These are phyloP conservation scores for Mirza zaza DNA, from an alignment of 2,113 vertebrate genomes.

Conservation along the genomic window DNA sequence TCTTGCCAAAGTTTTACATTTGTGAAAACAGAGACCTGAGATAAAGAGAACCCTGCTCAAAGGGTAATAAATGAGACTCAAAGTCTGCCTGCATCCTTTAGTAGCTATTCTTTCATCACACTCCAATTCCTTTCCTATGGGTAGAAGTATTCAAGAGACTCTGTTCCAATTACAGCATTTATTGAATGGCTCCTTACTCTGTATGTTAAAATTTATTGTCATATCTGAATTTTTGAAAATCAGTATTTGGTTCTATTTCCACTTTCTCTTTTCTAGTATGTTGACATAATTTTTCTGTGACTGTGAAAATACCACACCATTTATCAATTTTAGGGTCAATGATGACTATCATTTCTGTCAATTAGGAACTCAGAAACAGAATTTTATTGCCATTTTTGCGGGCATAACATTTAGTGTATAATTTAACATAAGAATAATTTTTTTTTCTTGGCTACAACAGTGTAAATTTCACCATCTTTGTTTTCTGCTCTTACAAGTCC, in stretches of 20 bases:
- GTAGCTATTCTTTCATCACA: not conserved
- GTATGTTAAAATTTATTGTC: constrained; percentile 11
- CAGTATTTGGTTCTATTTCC: not conserved
- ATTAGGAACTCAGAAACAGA: not conserved
- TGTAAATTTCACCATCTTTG: not conserved
- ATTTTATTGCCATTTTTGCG: not conserved
- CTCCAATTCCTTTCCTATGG: not conserved
- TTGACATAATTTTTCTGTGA: not conserved
- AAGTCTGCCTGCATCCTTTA: not conserved
- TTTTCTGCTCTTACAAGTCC: not conserved
- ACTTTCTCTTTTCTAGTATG: not conserved
- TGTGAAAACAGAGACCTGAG: not conserved
- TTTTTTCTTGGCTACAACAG: not conserved
- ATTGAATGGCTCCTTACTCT: not conserved
- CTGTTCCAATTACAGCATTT: not conserved
- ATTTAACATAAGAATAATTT: not conserved
- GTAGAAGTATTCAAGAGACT: not conserved
- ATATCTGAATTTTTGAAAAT: not conserved
- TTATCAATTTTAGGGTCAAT: not conserved
- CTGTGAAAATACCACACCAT: not conserved
- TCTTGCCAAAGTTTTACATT: not conserved
- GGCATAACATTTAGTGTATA: not conserved
- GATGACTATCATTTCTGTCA: not conserved
- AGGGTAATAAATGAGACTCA: not conserved
- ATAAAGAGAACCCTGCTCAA: not conserved